These are phyloP conservation scores for Esox masquinongy DNA, from an alignment of 2,797 vertebrate species.

Conservation along the genomic window DNA sequence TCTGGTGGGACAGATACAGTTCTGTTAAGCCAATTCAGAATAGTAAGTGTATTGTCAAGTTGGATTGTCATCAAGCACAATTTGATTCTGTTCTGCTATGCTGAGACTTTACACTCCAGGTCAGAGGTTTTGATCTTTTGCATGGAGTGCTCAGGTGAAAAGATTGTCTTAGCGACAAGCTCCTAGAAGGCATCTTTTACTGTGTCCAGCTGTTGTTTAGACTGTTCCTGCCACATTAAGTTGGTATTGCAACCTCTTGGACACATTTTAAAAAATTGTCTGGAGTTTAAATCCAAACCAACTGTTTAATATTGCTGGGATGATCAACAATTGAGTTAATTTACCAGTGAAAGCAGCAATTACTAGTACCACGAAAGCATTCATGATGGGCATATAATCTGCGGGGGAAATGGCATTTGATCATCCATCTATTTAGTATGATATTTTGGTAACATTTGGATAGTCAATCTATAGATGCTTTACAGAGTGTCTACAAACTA, in stretches of 20 bases:
- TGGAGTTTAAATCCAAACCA: too few relatives aligned
- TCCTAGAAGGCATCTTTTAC: slow-evolving; percentile 76
- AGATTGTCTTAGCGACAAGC: slow-evolving; percentile 65
- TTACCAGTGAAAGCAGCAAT: slow-evolving; percentile 64
- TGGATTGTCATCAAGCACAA: too few relatives aligned
- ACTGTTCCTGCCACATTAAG: slow-evolving; percentile 34
- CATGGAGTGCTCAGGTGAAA: slow-evolving; percentile 57
- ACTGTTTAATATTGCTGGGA: too few relatives aligned
- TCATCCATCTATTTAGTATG: too few relatives aligned
- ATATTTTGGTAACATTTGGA: background rate
- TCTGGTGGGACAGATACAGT: too few relatives aligned
- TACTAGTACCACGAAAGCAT: slow-evolving; percentile 59
- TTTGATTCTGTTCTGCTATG: too few relatives aligned
- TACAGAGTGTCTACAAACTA: too few relatives aligned
- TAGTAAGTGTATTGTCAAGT: too few relatives aligned
- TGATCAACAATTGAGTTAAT: slow-evolving; percentile 13
- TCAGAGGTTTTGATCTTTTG: slow-evolving; percentile 48
- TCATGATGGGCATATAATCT: slow-evolving; percentile 57
- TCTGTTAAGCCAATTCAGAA: too few relatives aligned
- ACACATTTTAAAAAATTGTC: background rate
- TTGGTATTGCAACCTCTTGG: slow-evolving; percentile 62
- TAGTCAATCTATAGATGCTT: too few relatives aligned
- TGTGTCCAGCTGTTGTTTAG: slow-evolving; percentile 58
- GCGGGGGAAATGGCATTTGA: background rate
- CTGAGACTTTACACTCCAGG: too few relatives aligned